Evolutionary conservation across 2,888 invertebrate species (phyloP), one percentile per base, ranked within the genome.

Genomic region (Sepioteuthis lessoniana): DNA sequence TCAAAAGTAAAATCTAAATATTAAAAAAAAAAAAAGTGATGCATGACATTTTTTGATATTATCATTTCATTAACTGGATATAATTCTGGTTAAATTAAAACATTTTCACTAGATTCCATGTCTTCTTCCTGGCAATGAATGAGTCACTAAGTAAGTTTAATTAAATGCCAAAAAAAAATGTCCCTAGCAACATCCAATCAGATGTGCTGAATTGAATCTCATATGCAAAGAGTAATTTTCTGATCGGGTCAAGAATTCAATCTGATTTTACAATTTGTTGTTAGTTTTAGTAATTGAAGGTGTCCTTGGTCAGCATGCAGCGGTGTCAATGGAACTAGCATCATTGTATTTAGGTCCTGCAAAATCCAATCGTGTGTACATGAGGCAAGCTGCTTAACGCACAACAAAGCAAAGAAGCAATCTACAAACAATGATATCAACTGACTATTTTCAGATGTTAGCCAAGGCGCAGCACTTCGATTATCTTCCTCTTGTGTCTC

Each of bases 91-190:
- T 76, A 35, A 76, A 76, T 76, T 76, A 76, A 76, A 76, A 76
- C 76, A 76, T 76, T 76, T n/a, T 76, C 76, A 76, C n/a, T 76
- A 16, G 13, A 35, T 76, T 76, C 76, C 76, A 35, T 76, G 76
- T 76, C 76, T n/a, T 76, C 76, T n/a, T 76, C 76, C 16, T 76
- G 76, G n/a, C 76, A 76, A 76, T n/a, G 76, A 13, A 76, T 76
- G 76, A 76, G 76, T 76, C 76, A 76, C 76, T 76, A 76, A 76
- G n/a, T 76, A 76, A 76, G n/a, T 76, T 76, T 76, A 76, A 76
- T 76, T 76, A 76, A 76, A n/a, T 10, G 55, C 21, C 25, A 19
- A 31, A 13, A 76, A 76, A 76, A 76, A 76, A 35, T 76, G 76
- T 76, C n/a, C n/a, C n/a, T 76, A 76, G 76, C 76, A 76, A 76